Evolutionary conservation across 2,888 invertebrate species (phyloP), one percentile per base, ranked within the genome.

Genomic region (Polyommatus icarus): DNA sequence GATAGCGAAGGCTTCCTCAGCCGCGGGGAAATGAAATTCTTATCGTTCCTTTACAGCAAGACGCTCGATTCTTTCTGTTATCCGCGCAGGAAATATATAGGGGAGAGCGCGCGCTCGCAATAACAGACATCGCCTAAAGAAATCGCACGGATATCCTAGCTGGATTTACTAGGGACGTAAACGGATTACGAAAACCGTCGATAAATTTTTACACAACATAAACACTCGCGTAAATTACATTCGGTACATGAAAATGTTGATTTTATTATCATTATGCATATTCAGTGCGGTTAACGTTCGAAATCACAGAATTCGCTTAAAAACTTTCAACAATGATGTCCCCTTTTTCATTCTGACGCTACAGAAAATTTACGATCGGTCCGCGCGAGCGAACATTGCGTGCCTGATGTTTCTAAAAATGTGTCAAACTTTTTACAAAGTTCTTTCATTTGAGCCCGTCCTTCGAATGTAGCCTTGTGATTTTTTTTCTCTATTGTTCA

Each of bases 361-460:
- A 88, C 88, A 87, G 85, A 87, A 90, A 91, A 94, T 93, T 93
- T 93, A 93, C 91, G 91, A 90, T 87, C 91, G 86, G 86, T 83
- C 87, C 90, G 88, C 87, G 88, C 88, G 88, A 86, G 87, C 89
- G 88, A 89, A 89, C 91, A 90, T 88, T 91, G 90, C 92, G 90
- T 89, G 93, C 91, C 91, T 91, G 93, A 92, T 91, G 93, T 90
- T 92, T 91, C 92, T 92, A 93, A 94, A 94, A 94, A 94, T 93
- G 93, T 94, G 94, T 93, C 94, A 93, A 93, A 93, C 89, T 92
- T 93, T 93, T 93, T 92, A 93, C 90, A 87, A 92, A 92, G 88
- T 92, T 93, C 93, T 92, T 94, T 94, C 92, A 93, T 93, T 93
- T 92, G 85, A 87, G 90, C 89, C 90, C 91, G 91, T 88, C 91